phyloP scores from a whole-genome alignment of 2,888 invertebrate genomes.

The Temnothorax unifasciatus region DNA sequence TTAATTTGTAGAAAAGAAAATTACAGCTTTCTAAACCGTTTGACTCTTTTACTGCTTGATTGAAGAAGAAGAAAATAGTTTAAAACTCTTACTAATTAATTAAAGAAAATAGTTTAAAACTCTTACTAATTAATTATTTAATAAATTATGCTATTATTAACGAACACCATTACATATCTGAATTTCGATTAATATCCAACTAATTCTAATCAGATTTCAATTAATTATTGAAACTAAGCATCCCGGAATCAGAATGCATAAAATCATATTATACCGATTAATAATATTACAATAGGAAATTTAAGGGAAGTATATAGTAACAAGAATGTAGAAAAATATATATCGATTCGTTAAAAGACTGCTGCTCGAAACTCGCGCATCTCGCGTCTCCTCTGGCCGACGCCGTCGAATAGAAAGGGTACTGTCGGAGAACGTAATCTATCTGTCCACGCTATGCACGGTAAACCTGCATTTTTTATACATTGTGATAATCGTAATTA shows the following conservation, averaged over 20 bases:
- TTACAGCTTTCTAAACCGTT: constrained; percentile 2
- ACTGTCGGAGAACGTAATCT: constrained; percentile 26
- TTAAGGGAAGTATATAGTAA: background rate
- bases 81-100: constrained; percentile 7
- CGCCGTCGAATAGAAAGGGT: background rate
- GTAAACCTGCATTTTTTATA: constrained; percentile 75
- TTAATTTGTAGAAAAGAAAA: constrained; percentile 12
- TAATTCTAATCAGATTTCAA: constrained; percentile 14
- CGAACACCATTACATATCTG: background rate
- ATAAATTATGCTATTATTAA: background rate
- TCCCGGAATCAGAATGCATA: background rate
- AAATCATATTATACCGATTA: background rate
- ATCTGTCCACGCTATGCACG: constrained; percentile 43
- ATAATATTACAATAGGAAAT: background rate
- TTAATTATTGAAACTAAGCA: constrained; percentile 18
- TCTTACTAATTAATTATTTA: constrained; percentile 15
- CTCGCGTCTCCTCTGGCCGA: constrained; percentile 48
- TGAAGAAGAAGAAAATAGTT: background rate
- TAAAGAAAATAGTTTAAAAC: constrained; percentile 3
- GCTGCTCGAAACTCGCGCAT: constrained; percentile 58
- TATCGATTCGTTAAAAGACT: constrained; percentile 46
- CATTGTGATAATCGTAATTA: constrained; percentile 80
- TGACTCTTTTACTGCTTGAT: background rate
- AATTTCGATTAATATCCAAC: constrained; percentile 31
- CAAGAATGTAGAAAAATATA: background rate